Percentiles rank a stretch among this genome's conserved stretches.
Evolutionary conservation across 2,797 vertebrate genomes (phyloP).

Genomic region (Taeniopygia guttata): DNA sequence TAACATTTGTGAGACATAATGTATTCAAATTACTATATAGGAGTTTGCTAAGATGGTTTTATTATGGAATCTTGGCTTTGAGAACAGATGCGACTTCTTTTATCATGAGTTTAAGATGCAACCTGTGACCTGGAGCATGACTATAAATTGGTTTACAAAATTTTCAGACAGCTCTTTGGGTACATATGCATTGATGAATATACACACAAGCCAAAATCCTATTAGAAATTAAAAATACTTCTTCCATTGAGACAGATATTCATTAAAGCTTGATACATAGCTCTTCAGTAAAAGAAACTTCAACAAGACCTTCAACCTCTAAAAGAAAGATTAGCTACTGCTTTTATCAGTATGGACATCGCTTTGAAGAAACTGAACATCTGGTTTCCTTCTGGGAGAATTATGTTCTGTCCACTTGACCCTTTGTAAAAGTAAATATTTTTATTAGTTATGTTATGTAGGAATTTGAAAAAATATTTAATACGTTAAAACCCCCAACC

Average conservation of each 20-base stretch:
- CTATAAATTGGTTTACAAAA: background rate
- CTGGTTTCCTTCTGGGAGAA: conserved; percentile 67
- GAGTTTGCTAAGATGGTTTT: background rate
- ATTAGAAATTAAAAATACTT: background rate
- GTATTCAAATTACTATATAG: background rate
- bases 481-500: background rate
- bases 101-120: background rate
- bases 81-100: background rate
- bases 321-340: conserved; percentile 30
- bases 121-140: accelerated
- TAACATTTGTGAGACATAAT: background rate
- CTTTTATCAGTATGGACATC: conserved; percentile 7
- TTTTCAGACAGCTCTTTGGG: background rate
- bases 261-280: background rate
- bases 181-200: background rate
- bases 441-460: conserved; percentile 32
- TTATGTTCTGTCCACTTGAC: conserved; percentile 29
- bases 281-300: conserved; percentile 26
- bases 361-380: conserved; percentile 67
- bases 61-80: background rate
- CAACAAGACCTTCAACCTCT: conserved; percentile 18
- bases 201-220: background rate
- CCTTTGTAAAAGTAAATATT: conserved; percentile 52
- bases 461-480: conserved; percentile 15
- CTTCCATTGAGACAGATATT: background rate